Evolutionary conservation across 2,888 invertebrate species (phyloP), one percentile per base, ranked within the genome.

Genomic region (Sesia apiformis): DNA sequence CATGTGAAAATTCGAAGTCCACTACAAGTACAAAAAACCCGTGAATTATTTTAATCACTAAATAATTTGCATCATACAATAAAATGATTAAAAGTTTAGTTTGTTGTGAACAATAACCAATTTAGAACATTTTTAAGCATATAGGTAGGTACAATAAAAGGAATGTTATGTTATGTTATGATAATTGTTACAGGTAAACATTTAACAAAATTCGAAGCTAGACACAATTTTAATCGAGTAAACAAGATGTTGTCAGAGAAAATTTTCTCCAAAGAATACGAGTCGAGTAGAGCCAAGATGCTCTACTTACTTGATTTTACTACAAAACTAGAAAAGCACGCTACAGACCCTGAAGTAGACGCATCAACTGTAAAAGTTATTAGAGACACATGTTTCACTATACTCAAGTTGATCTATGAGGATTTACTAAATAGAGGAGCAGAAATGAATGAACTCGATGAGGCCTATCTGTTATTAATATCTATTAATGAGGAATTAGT

Each of bases 401-500:
- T 65, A 8, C 55, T 87, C 5, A 59, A 54, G 6, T 52, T 61
- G 3, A 69, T 83, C 57, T 87, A 76, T 57, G 68, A 70, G 0
- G 69, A 70, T 52, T 57, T 65, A 54, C 52, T 74, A 43, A 60
- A 58, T 7, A 62, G 61, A 46, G 57, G 66, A 1, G 51, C 57
- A 4, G 58, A 54, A 41, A 51, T 63, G 0, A 57, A 61, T 3
- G 65, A 74, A 54, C 57, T 75, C n/a, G 67, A 77, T 39, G 69
- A 69, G 3, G 59, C 63, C 5, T 77, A 78, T 57, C 38, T 62
- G 4, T 78, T 74, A 62, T 59, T 88, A 38, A 6, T 65, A 4
- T 54, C 65, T 23, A 23, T 84, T 3, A 79, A 76, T 23, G 67
- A 76, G 55, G 75, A 79, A 52, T 61, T 86, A 49, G 61, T 78